Evolutionary conservation across 2,888 invertebrate genomes (phyloP).

Genomic region (Cantharis rufa): DNA sequence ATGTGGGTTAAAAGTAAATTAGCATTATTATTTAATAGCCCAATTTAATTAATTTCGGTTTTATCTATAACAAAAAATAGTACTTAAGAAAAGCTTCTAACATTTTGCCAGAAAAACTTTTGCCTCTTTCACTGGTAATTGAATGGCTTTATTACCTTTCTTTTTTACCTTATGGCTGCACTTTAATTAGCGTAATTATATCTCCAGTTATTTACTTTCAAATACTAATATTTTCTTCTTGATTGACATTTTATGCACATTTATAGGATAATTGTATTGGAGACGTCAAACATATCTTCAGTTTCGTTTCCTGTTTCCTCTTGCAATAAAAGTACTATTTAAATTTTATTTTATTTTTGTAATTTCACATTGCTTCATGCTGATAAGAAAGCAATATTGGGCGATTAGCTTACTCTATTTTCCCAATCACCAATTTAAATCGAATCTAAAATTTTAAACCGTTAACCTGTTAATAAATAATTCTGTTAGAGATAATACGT

Average conservation of each 20-base stretch:
- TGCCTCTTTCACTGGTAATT: not conserved
- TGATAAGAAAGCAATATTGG: not conserved
- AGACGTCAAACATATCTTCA: not conserved
- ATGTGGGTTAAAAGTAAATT: not conserved
- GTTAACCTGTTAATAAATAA: no score
- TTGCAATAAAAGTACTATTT: not conserved
- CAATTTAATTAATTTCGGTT: not conserved
- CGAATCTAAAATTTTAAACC: no score
- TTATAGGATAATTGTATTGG: not conserved
- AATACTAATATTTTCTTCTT: not conserved
- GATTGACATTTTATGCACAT: not conserved
- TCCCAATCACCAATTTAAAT: not conserved
- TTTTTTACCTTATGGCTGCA: not conserved
- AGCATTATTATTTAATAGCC: not conserved
- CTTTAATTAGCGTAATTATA: not conserved
- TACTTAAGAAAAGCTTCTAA: not conserved
- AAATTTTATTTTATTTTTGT: not conserved
- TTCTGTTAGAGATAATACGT: no score
- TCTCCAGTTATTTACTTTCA: not conserved
- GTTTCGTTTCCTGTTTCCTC: not conserved
- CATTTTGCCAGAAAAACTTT: no score
- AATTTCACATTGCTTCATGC: not conserved
- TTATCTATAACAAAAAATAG: not conserved
- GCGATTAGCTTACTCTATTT: not conserved
- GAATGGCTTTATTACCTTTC: not conserved